A percentile compares a stretch with the other conserved stretches of the same genome.
These are phyloP conservation scores for Zoanthus gigantus DNA, from an alignment of 92 coral and sea anemone genomes.

Conservation along the genomic window DNA sequence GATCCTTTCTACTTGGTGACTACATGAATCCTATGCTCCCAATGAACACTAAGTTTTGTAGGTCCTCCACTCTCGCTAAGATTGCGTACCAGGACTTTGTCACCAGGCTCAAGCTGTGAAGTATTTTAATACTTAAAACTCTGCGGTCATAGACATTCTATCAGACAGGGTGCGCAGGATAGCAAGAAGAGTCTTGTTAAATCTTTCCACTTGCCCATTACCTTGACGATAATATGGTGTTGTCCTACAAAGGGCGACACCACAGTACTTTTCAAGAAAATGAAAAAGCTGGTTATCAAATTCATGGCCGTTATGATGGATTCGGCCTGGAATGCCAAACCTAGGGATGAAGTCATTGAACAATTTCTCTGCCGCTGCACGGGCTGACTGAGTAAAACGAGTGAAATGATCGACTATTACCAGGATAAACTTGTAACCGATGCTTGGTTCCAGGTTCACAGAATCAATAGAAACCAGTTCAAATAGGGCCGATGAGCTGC, in stretches of 20 bases:
- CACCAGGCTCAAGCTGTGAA: conserved; percentile 57
- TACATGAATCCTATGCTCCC: conserved; percentile 65
- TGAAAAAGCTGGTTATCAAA: too few species aligned
- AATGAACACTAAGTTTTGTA: conserved; percentile 66
- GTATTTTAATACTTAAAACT: neutral
- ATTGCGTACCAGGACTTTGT: conserved; percentile 55
- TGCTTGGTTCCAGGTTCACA: neutral
- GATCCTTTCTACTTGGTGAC: too few species aligned
- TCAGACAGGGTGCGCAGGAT: conserved; percentile 11
- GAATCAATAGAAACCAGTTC: conserved; percentile 41
- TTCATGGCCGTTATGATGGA: too few species aligned
- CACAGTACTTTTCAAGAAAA: too few species aligned
- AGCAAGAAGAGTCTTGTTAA: conserved; percentile 35
- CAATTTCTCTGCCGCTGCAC: too few species aligned
- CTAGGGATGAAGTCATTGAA: too few species aligned
- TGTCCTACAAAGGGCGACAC: too few species aligned
- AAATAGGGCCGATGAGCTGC: conserved; percentile 37
- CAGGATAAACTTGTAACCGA: neutral
- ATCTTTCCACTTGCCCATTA: neutral
- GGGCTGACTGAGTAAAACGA: too few species aligned
- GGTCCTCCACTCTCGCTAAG: conserved; percentile 55
- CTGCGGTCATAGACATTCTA: conserved; percentile 56
- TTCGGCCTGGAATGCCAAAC: too few species aligned
- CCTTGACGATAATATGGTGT: conserved; percentile 73
- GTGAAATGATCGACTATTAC: too few species aligned